These are phyloP conservation scores for Laothoe populi DNA, from an alignment of 2,888 invertebrate species.

Conservation along the genomic window DNA sequence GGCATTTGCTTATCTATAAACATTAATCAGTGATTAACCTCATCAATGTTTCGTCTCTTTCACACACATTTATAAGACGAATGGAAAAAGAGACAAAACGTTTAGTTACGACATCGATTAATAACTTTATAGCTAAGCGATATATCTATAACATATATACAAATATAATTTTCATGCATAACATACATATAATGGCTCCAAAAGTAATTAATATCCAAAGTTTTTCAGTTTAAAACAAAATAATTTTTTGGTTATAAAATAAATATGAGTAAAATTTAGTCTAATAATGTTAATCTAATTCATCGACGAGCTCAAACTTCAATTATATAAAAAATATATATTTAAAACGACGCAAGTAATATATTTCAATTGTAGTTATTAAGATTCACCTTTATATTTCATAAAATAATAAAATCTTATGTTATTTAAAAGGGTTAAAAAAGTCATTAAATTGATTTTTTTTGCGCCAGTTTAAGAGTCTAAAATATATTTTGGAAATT, in stretches of 20 bases:
- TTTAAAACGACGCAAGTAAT: not conserved
- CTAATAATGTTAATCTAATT: too few relatives aligned
- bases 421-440: not conserved
- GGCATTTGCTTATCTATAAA: conserved; percentile 46
- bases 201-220: not conserved
- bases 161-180: not conserved
- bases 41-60: not conserved
- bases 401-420: not conserved
- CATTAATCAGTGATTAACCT: not conserved
- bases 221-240: not conserved
- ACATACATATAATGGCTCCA: not conserved
- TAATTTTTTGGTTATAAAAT: not conserved
- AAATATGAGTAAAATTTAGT: too few relatives aligned
- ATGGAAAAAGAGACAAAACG: not conserved
- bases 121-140: not conserved
- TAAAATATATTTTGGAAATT: not conserved
- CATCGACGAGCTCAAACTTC: too few relatives aligned
- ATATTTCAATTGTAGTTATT: not conserved
- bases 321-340: too few relatives aligned
- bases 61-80: not conserved
- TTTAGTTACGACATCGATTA: not conserved
- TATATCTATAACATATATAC: not conserved
- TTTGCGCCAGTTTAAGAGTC: not conserved
- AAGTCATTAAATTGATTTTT: not conserved
- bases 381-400: not conserved